These are phyloP conservation scores for Smutsia gigantea DNA, from an alignment of 2,797 vertebrate genomes.

Conservation along the genomic window DNA sequence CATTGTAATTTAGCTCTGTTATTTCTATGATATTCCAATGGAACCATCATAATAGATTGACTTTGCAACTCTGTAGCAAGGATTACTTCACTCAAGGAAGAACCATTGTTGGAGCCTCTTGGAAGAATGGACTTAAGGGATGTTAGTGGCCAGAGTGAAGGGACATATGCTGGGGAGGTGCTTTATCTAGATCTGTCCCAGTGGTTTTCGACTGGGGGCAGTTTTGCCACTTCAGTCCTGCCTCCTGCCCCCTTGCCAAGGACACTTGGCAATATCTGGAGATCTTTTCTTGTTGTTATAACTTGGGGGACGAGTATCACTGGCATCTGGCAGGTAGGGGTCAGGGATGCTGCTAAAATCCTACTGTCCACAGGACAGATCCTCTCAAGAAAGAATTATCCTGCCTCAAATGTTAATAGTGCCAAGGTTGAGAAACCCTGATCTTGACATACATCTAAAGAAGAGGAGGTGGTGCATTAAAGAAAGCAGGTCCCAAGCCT, in stretches of 20 bases:
- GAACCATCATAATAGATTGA: not conserved
- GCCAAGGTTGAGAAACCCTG: not conserved
- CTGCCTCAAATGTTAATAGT: not conserved
- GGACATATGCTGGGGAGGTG: too few species aligned
- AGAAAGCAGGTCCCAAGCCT: not conserved
- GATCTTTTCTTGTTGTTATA: not conserved
- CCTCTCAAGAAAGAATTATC: not conserved
- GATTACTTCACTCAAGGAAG: not conserved
- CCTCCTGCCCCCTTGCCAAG: accelerated
- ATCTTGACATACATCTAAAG: not conserved
- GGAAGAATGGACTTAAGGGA: not conserved
- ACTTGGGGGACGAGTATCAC: not conserved
- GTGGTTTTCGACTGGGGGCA: not conserved
- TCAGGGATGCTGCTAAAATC: not conserved
- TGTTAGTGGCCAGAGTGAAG: not conserved
- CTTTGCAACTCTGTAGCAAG: not conserved
- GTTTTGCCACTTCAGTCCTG: not conserved
- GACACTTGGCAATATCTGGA: not conserved
- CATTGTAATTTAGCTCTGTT: not conserved
- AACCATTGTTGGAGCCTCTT: not conserved
- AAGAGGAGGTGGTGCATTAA: not conserved
- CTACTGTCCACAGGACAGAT: not conserved
- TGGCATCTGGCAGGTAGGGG: too few species aligned
- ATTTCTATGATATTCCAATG: not conserved
- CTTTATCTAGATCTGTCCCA: too few species aligned